A percentile compares a stretch with the other conserved stretches of the same genome.
These are phyloP conservation scores for Pagrus major DNA, from an alignment of 2,113 vertebrate genomes.

Conservation along the genomic window DNA sequence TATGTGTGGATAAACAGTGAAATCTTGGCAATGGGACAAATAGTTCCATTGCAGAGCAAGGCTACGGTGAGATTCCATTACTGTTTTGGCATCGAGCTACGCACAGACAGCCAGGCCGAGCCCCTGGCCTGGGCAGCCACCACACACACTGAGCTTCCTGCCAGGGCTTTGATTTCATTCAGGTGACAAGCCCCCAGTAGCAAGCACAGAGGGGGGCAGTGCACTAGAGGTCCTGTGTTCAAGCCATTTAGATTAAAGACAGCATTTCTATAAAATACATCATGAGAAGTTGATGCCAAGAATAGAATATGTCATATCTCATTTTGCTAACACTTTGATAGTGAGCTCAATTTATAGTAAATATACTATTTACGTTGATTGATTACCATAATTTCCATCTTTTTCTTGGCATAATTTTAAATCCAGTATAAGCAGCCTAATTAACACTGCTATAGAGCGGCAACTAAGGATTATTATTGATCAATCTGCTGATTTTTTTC, in stretches of 20 bases:
- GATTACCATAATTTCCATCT: background rate
- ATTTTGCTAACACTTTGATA: background rate
- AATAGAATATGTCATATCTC: background rate
- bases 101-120: conserved; percentile 31
- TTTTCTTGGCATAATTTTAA: background rate
- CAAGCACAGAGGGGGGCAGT: conserved; percentile 6
- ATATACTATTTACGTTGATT: background rate
- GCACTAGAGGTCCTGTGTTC: background rate
- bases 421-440: background rate
- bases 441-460: too few species aligned
- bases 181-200: conserved; percentile 61
- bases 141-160: conserved; percentile 52
- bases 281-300: background rate
- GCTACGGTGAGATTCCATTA: conserved; percentile 63
- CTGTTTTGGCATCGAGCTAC: conserved; percentile 56
- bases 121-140: conserved; percentile 19
- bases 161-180: conserved; percentile 62
- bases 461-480: too few species aligned
- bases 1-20: conserved; percentile 55
- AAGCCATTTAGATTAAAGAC: background rate
- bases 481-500: too few species aligned
- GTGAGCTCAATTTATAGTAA: background rate
- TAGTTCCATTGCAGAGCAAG: conserved; percentile 39
- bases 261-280: background rate
- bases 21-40: conserved; percentile 48